These are phyloP conservation scores for Criorhina ranunculi DNA, from an alignment of 2,888 invertebrate genomes.

Conservation along the genomic window DNA sequence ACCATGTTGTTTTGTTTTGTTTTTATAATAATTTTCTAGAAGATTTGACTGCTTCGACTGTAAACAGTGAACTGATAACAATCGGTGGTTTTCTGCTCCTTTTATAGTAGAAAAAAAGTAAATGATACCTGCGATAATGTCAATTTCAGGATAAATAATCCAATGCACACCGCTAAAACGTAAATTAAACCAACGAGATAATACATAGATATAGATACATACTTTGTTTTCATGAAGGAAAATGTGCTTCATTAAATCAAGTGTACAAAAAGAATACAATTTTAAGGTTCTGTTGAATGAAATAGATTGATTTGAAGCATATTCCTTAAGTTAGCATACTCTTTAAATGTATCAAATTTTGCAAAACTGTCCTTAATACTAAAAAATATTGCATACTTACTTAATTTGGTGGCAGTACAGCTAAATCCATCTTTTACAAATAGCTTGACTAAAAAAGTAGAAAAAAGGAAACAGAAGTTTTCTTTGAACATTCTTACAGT, in stretches of 20 bases:
- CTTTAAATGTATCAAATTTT: too few species aligned
- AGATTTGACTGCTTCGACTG: slow-evolving; percentile 39
- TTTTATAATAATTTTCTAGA: neutral
- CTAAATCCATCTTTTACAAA: too few species aligned
- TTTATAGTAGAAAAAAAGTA: slow-evolving; percentile 58
- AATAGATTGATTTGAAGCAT: too few species aligned
- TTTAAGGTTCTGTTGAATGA: too few species aligned
- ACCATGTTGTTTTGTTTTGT: slow-evolving; percentile 32
- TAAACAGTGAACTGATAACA: slow-evolving; percentile 57
- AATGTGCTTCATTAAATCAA: slow-evolving; percentile 53
- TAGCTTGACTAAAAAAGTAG: too few species aligned
- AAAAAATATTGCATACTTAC: too few species aligned
- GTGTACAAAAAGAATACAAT: neutral
- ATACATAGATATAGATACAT: slow-evolving; percentile 10
- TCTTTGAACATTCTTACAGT: too few species aligned
- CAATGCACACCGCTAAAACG: slow-evolving; percentile 53
- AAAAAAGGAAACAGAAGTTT: too few species aligned
- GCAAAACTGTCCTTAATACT: too few species aligned
- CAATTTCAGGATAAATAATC: slow-evolving; percentile 66
- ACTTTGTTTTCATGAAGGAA: slow-evolving; percentile 15
- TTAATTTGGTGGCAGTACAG: too few species aligned
- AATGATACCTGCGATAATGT: slow-evolving; percentile 53
- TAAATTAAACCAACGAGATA: slow-evolving; percentile 54
- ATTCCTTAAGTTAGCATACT: too few species aligned
- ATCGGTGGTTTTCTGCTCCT: slow-evolving; percentile 36